Base-by-base conservation (phyloP, 2,888 invertebrate genomes). In the Rhagonycha fulva region DNA sequence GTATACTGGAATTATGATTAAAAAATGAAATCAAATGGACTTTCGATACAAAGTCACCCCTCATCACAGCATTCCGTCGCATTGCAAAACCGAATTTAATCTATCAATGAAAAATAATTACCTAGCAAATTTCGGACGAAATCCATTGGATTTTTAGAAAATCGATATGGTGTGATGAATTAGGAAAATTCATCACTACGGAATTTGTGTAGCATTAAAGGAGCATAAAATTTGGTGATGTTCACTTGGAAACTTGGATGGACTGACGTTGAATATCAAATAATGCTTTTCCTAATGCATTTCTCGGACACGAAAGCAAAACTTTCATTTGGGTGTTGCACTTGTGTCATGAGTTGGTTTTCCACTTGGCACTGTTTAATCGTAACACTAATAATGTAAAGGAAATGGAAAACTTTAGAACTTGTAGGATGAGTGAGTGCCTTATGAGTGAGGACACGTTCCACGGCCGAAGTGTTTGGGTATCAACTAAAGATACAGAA, bases 401-500 rank as follows among this genome's bases (percentile, higher is more conserved):
- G 47, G n/a, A 5, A 47, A 47, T 47, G 47, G n/a, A 47, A 47
- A n/a, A 47, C 47, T 47, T 47, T 12, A n/a, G n/a, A 47, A 47
- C n/a, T 47, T 47, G 47, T 47, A 47, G 47, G n/a, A 47, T 47
- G 47, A 47, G n/a, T 47, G 47, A 47, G n/a, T n/a, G n/a, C n/a
- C 47, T 47, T 47, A 9, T 47, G n/a, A n/a, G n/a, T 66, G 63
- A 24, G 9, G 26, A 77, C 74, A 75, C 77, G 78, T 70, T 62
- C 71, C 75, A 78, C 75, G 78, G 79, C 80, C 81, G 74, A 66
- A 66, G 63, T 72, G 76, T 69, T 70, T 79, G 75, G 47, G 76
- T 78, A 75, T 75, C 76, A 77, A 85, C 84, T 85, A 82, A 84
- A 85, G 83, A 83, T 82, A 81, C 80, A 81, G 84, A 84, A 84